phyloP scores from a whole-genome alignment of 2,888 invertebrate genomes.

The Argyra leucocephala region DNA sequence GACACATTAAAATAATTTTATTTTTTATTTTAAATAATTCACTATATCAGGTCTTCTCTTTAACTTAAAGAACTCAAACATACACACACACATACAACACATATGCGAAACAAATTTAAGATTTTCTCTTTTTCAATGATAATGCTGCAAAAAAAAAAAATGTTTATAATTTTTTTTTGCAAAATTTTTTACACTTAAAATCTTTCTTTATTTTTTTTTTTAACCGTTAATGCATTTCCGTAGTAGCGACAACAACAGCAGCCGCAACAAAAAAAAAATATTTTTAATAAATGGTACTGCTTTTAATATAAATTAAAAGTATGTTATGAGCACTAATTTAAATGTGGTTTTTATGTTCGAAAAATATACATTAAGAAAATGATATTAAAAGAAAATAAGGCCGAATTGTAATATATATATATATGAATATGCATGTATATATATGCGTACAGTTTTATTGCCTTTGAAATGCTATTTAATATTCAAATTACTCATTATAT shows the following conservation, averaged over 20 bases:
- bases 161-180: not conserved
- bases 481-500: not conserved
- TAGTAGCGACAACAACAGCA: not conserved
- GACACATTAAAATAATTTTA: too few species aligned
- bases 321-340: constrained; percentile 3
- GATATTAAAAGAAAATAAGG: not conserved
- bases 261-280: not conserved
- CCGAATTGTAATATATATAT: too few species aligned
- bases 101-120: not conserved
- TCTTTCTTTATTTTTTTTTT: not conserved
- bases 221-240: constrained; percentile 4
- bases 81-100: not conserved
- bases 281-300: not conserved
- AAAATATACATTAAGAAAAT: not conserved
- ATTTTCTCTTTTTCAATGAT: not conserved
- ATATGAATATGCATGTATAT: too few species aligned
- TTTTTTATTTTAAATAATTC: too few species aligned
- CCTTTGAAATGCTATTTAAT: not conserved
- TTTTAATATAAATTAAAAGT: constrained; percentile 2
- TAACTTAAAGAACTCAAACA: not conserved
- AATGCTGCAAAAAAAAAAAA: not conserved
- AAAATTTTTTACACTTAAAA: not conserved
- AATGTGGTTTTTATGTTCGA: not conserved
- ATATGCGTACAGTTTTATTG: not conserved
- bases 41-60: too few species aligned